A percentile compares a stretch with the other conserved stretches of the same genome.
phyloP scores from a whole-genome alignment of 1,140 invertebrate species.

The Trachelipus rathkii region DNA sequence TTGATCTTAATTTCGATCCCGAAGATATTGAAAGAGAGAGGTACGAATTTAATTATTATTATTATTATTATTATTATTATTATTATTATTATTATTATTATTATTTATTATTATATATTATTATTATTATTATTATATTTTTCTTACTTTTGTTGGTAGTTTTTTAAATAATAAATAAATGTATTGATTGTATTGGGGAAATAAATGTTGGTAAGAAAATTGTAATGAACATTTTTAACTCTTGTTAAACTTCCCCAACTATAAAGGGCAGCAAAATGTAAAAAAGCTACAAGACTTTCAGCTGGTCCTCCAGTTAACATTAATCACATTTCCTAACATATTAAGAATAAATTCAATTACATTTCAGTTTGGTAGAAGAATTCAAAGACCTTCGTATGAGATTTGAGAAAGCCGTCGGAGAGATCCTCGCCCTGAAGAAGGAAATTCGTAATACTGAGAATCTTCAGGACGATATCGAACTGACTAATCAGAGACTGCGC shows the following conservation, averaged over 20 bases:
- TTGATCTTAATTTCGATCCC: conserved; percentile 69
- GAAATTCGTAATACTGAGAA: conserved; percentile 74
- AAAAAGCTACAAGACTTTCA: no score
- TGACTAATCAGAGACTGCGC: conserved; percentile 66
- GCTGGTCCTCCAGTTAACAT: no score
- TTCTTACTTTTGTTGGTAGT: no score
- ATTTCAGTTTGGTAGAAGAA: not conserved
- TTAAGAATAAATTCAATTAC: no score
- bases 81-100: not conserved
- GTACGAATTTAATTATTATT: conserved; percentile 47
- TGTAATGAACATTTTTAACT: no score
- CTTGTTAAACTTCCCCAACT: no score
- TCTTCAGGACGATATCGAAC: conserved; percentile 71
- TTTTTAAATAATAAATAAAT: conserved; percentile 1
- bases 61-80: not conserved
- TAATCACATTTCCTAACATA: no score
- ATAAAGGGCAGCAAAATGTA: no score
- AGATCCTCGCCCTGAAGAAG: conserved; percentile 74
- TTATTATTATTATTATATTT: not conserved
- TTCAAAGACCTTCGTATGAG: conserved; percentile 57
- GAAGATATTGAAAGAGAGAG: conserved; percentile 67
- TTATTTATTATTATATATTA: not conserved
- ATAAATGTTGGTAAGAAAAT: no score
- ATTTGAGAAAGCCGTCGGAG: conserved; percentile 74
- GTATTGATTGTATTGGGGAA: not conserved